Conservation (phyloP, 2,888 invertebrate genomes). For the Hirtodrosophila duncani region DNA sequence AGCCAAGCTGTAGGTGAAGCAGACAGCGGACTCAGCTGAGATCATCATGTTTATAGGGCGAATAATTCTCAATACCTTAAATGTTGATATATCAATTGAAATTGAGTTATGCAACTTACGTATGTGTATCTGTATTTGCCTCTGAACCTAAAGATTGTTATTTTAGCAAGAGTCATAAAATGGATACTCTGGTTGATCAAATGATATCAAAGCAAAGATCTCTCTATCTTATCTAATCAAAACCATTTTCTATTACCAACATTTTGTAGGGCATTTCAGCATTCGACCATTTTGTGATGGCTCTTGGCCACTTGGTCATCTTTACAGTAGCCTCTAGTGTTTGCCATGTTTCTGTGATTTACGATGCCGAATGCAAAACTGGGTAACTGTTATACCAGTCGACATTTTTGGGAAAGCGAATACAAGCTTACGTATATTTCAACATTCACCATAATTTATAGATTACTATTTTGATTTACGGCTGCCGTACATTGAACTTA, state of each 20-base stretch:
- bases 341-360: constrained; percentile 44
- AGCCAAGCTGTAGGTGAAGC: too few relatives aligned
- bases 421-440: constrained; percentile 4
- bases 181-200: too few relatives aligned
- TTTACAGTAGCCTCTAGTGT: constrained; percentile 5
- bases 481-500: constrained; percentile 45
- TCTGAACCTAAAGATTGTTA: too few relatives aligned
- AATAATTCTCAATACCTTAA: too few relatives aligned
- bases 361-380: constrained; percentile 52
- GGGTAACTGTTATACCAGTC: constrained; percentile 64
- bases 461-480: constrained; percentile 58
- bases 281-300: constrained; percentile 1
- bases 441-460: constrained; percentile 44
- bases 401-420: constrained; percentile 60
- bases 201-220: too few relatives aligned
- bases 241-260: constrained; percentile 10
- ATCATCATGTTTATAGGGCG: too few relatives aligned
- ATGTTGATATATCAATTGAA: too few relatives aligned
- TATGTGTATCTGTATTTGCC: too few relatives aligned
- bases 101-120: too few relatives aligned
- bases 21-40: too few relatives aligned
- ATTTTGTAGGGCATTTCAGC: constrained; percentile 11
- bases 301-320: too few relatives aligned
- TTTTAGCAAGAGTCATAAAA: too few relatives aligned
- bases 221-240: constrained; percentile 4